Base-by-base conservation (phyloP, 2,113 vertebrate species). In the Lophura nycthemera region DNA sequence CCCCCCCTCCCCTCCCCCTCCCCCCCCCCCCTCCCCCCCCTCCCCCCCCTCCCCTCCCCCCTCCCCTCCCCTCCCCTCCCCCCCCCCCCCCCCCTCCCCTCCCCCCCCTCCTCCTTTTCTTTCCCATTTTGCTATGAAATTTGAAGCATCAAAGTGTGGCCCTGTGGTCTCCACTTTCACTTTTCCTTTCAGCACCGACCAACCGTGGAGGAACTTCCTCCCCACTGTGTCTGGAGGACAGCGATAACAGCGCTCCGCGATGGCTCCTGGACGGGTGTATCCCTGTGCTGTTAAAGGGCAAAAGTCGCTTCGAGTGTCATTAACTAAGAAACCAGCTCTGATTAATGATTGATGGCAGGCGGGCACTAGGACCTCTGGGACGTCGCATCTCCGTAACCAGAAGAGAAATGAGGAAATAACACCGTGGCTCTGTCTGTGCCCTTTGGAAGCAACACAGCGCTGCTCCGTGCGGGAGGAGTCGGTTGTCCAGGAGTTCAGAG, bases 381-480 rank as follows among this genome's bases (percentile, higher is more conserved):
- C 2, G 1, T 75, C 40, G 76, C 82, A 10, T 50, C 42, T 20
- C 36, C 87, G 45, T 60, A 17, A 10, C 8, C 71, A 65, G 79
- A 60, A 57, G 25, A 57, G 64, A 91, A 90, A 92, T 72, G 65
- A 96, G 96, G 96, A 97, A 97, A 91, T 19, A 83, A 60, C 36
- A 43, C 60, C 27, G 85, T 10, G 3, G 30, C 43, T 81, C 64
- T 65, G 66, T 40, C 43, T 47, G 69, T 42, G 38, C 65, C 66
- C 79, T 40, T 36, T 54, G 52, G 65, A 64, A 36, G 11, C 16
- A 29, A 4, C 1, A 38, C 56, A 54, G 38, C 63, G 25, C 43
- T 47, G 57, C 76, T 88, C 47, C 5, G 0, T 15, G 2, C n/a
- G 22, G 64, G 63, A 43, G 56, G 57, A 61, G 78, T 21, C 42